Base-by-base conservation (phyloP, 2,797 vertebrate species). In the Podarcis lilfordi region DNA sequence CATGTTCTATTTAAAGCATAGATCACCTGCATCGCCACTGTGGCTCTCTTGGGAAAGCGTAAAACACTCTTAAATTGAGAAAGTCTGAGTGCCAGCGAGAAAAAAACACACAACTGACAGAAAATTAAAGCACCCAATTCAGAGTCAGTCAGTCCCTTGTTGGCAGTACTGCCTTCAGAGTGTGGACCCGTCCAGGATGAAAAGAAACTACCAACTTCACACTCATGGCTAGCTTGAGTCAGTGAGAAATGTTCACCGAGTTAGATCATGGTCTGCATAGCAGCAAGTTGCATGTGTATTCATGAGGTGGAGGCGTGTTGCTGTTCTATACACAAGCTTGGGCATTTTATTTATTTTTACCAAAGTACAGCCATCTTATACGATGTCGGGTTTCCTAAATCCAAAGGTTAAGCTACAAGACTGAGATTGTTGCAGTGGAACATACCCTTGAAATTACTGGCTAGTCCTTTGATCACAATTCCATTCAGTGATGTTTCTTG, bases 1-100 rank as follows among this genome's bases (percentile, higher is more conserved):
- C 61, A 86, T 88, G 89, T 94, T 94, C 91, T 40, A 40, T 92
- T 95, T 93, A 93, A 89, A 93, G 90, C 91, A 95, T 96, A 86
- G 86, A 94, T 88, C 89, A 93, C 90, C 90, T 89, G 80, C 43
- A 86, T 85, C 83, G 37, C 84, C 8, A 6, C 0, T 85, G 45
- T 19, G 55, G 37, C 64, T 91, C 87, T 72, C 72, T 1, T 0
- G 84, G 84, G 87, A 92, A 92, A 91, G 3, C 69, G 85, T 89
- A 91, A 95, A 95, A 72, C 88, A 90, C 78, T 90, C 93, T 93
- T 94, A 89, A 75, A 92, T 91, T 90, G 81, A 96, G 93, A 69
- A 91, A 90, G 27, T 77, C 86, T 93, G 50, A 50, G 45, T 21
- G 27, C 5, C 75, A 37, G 85, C 17, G 88, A 93, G 89, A 59